phyloP scores from a whole-genome alignment of 2,888 invertebrate species.

The Tortrix viridana region DNA sequence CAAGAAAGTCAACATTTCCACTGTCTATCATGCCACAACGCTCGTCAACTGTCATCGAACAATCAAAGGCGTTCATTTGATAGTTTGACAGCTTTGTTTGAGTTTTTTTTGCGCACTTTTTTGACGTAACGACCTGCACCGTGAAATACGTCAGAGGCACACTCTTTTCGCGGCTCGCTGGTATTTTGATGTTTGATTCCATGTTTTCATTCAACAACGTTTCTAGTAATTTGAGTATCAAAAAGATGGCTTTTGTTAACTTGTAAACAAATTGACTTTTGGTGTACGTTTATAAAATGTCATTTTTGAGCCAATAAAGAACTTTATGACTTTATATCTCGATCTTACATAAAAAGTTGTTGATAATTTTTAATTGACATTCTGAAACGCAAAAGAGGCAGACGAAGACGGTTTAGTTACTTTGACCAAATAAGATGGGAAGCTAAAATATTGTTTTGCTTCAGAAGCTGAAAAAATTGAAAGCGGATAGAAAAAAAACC shows the following conservation, averaged over 20 bases:
- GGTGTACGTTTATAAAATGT: too few species aligned
- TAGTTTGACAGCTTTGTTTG: conserved; percentile 1
- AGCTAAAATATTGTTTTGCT: too few species aligned
- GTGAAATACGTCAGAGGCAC: conserved; percentile 2
- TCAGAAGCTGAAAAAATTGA: too few species aligned
- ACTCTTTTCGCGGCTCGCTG: background rate
- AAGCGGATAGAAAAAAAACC: too few species aligned
- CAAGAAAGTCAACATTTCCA: background rate
- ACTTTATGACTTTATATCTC: too few species aligned
- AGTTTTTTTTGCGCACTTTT: background rate
- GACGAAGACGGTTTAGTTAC: too few species aligned
- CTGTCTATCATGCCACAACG: background rate
- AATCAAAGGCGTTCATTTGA: conserved; percentile 7
- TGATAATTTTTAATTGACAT: too few species aligned
- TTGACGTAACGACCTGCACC: background rate
- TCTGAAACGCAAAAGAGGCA: too few species aligned
- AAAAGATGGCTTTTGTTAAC: background rate
- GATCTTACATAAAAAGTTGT: too few species aligned
- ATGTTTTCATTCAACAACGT: background rate
- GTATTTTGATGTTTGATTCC: conserved; percentile 2
- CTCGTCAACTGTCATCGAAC: background rate
- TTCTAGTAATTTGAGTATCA: background rate
- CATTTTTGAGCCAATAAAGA: too few species aligned
- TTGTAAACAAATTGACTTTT: background rate
- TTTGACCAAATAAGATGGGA: too few species aligned